Base-by-base conservation (phyloP, 2,113 vertebrate genomes). In the Pangasianodon hypophthalmus region DNA sequence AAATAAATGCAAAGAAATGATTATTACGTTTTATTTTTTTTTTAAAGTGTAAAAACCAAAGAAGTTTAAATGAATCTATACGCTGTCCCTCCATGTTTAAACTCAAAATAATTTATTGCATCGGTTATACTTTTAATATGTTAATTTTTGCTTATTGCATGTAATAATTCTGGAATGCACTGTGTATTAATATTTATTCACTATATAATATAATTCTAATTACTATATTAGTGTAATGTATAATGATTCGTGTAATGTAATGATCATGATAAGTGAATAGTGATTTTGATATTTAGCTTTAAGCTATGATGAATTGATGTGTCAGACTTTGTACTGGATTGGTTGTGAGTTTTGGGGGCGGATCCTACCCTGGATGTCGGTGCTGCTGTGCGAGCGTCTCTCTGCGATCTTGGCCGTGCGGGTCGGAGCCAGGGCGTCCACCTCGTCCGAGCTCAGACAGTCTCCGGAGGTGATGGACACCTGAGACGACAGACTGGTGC, bases 311-410 rank as follows among this genome's bases (percentile, higher is more conserved):
- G 10, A 11, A 52, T 10, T 13, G 50, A 52, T n/a, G 2, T 69
- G 0, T 14, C 10, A 26, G 11, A 8, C 1, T n/a, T 2, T 29
- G 77, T 6, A 48, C 5, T 81, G 6, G 8, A 7, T 14, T 19
- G 9, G 10, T 19, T 37, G 6, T 26, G 9, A 1, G 58, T 9
- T 37, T 11, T 8, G 5, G 32, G 4, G 52, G 10, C 29, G 2
- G 52, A 0, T 16, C 48, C 1, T 96, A 99, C 98, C 97, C 96
- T 97, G 97, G 75, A 97, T 93, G 92, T 99, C 98, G 6, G 94
- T 94, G 94, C 92, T 97, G 91, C 96, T 97, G 84, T 97, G 97
- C 73, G 96, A 98, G 41, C 96, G 96, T 89, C 97, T 96, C 87
- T 99, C 97, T 71, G 96, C 95, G 1, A 97, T 96, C 92, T 96